Evolutionary conservation across 2,113 vertebrate genomes (phyloP), one percentile per base, ranked within the genome.

Genomic region (Pseudonaja textilis): DNA sequence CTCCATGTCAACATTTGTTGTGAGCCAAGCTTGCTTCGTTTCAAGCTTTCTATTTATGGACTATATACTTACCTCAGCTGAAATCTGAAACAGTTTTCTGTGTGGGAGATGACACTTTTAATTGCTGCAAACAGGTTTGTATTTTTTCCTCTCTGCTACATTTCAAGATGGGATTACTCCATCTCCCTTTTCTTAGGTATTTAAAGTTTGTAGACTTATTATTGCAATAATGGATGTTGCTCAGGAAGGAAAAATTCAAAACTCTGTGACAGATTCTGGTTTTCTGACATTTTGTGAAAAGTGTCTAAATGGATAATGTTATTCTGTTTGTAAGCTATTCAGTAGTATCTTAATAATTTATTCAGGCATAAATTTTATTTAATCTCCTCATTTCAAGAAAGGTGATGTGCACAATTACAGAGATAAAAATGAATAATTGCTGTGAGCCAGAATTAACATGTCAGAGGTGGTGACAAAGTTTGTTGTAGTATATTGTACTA

Each of bases 11-110:
- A 93, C 94, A 97, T 94, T 88, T 93, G 92, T 93, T 95, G 90
- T 74, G 90, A 92, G 93, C 90, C 95, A 0, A 0, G 45, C 64
- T 55, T 52, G 93, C 85, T 85, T 92, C 92, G 93, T 87, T 90
- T 94, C 90, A 91, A 74, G 89, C 88, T 86, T 96, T 96, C 92
- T 96, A 93, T 91, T 94, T 93, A 92, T 96, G 94, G 74, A 81
- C 93, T 95, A 93, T 94, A 91, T 87, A 29, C 55, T 94, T 64
- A 94, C 86, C 69, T 57, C 64, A 95, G 91, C 90, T 94, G 92
- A 96, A 96, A 95, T 95, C 18, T 92, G 69, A 96, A 95, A 95
- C 95, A 95, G 91, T 94, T 95, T 92, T 95, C 91, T 95, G 91
- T 39, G 61, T 22, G 69, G 87, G n/a, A 89, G 89, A 81, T 92